These are phyloP conservation scores for Lysandra bellargus DNA, from an alignment of 2,888 invertebrate genomes.

Conservation along the genomic window DNA sequence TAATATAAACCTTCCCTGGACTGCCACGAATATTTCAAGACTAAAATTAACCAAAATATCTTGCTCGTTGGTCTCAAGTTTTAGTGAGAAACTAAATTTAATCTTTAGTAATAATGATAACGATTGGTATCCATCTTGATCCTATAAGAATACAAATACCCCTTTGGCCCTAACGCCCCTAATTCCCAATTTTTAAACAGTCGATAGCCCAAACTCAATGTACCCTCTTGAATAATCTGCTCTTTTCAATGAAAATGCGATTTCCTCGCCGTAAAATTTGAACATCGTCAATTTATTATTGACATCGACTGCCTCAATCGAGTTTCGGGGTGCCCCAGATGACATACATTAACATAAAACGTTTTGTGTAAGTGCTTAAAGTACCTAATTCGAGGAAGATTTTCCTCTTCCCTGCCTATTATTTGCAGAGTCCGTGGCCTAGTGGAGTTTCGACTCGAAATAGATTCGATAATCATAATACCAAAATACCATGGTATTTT, in stretches of 20 bases:
- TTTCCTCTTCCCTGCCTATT: background rate
- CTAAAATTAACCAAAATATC: too few relatives aligned
- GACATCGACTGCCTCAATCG: constrained; percentile 9
- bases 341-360: constrained; percentile 14
- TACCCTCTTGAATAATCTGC: background rate
- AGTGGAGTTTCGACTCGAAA: background rate
- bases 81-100: too few relatives aligned
- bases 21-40: too few relatives aligned
- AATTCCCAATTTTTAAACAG: background rate
- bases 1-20: too few relatives aligned
- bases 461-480: background rate
- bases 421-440: background rate
- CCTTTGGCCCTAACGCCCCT: too few relatives aligned
- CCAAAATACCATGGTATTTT: background rate
- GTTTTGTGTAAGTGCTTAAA: constrained; percentile 13
- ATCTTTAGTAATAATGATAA: too few relatives aligned
- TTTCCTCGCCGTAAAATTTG: background rate
- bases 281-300: constrained; percentile 12
- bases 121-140: too few relatives aligned
- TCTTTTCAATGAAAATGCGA: background rate
- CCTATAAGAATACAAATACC: too few relatives aligned
- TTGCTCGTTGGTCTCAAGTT: too few relatives aligned
- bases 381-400: background rate
- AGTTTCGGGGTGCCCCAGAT: constrained; percentile 18
- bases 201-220: background rate